phyloP scores from a whole-genome alignment of 2,888 invertebrate genomes.

The Stenodema calcarata region DNA sequence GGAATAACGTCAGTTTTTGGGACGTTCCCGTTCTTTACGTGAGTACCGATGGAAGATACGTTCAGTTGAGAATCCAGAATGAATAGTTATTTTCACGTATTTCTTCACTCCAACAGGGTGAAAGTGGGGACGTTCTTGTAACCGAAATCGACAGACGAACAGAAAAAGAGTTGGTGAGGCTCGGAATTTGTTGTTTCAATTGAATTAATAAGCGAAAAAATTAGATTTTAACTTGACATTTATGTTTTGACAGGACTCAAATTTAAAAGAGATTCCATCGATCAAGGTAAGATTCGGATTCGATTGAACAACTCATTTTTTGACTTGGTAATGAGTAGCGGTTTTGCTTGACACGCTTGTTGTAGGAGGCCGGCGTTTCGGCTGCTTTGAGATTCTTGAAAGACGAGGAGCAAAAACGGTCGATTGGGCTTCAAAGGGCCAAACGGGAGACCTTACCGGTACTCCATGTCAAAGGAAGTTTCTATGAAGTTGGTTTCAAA shows the following conservation, averaged over 20 bases:
- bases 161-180: neutral
- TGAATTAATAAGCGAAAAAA: neutral
- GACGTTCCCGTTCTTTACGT: conserved; percentile 14
- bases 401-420: conserved; percentile 3
- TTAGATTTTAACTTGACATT: neutral
- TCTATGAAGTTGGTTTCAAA: conserved; percentile 87
- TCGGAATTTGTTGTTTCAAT: neutral
- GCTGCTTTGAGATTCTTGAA: neutral
- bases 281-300: neutral
- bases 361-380: neutral
- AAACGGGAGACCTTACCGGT: conserved; percentile 74
- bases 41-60: neutral
- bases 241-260: neutral
- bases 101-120: neutral
- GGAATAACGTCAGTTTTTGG: conserved; percentile 4
- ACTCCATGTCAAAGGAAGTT: conserved; percentile 77
- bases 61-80: too few relatives aligned
- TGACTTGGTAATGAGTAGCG: neutral
- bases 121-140: neutral
- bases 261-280: neutral
- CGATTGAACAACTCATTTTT: neutral
- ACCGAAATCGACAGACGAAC: neutral
- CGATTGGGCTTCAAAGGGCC: neutral
- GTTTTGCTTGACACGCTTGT: too few relatives aligned
- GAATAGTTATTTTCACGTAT: too few relatives aligned